These are phyloP conservation scores for Helogale parvula DNA, from an alignment of 2,113 vertebrate genomes.

Conservation along the genomic window DNA sequence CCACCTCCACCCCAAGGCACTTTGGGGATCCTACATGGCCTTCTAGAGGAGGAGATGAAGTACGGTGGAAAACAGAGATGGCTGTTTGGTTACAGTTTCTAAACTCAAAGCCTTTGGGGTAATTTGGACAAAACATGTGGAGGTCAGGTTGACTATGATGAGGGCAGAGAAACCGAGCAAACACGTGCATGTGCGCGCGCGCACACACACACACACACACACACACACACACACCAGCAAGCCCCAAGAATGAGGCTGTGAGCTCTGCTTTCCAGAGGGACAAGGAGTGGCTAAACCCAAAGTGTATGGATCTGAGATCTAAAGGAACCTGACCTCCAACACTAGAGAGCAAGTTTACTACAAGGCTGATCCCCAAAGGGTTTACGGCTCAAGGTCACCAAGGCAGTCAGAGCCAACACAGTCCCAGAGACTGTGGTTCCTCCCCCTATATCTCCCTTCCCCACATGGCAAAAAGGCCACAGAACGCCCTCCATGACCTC, in stretches of 20 bases:
- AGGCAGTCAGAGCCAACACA: not conserved
- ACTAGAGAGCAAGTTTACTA: too few species aligned
- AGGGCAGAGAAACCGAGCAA: not conserved
- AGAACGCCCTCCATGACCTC: not conserved
- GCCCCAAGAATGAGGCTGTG: not conserved
- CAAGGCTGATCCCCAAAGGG: not conserved
- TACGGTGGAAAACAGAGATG: not conserved
- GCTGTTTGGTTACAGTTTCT: not conserved
- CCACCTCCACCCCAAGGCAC: too few species aligned
- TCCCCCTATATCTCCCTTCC: not conserved
- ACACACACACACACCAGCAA: not conserved
- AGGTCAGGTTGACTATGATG: not conserved
- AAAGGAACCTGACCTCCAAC: not conserved
- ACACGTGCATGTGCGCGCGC: too few species aligned
- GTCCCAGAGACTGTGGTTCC: not conserved
- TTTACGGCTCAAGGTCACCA: not conserved
- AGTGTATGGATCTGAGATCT: not conserved
- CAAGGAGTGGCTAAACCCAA: not conserved
- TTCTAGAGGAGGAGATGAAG: not conserved
- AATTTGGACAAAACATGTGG: not conserved
- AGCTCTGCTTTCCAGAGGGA: not conserved
- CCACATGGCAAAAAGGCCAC: not conserved
- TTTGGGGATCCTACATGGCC: accelerated
- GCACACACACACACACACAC: accelerated
- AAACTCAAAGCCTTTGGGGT: not conserved